Evolutionary conservation across 2,113 vertebrate species (phyloP), one percentile per base, ranked within the genome.

Genomic region (Dascyllus trimaculatus): DNA sequence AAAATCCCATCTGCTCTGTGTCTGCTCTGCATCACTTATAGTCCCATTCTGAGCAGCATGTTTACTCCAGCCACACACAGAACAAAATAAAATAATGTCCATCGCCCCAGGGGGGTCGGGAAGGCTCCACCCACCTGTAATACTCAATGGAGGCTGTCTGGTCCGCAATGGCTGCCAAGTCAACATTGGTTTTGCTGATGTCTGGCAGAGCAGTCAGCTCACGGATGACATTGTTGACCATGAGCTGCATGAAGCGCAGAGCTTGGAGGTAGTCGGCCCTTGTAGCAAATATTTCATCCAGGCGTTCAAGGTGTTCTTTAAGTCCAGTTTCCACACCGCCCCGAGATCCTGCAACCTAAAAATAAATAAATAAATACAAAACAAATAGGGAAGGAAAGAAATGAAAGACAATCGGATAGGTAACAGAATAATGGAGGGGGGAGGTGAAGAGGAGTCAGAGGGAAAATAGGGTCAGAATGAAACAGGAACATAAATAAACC

Each of bases 231-330:
- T 88, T 95, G 88, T 90, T 64, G 0, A 96, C 93, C 96, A 97
- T 95, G 90, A 96, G 95, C 93, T 95, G 95, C 75, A 96, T 78
- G 87, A 96, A 96, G 87, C 90, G 94, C 84, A 99, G 92, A 1
- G 93, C 93, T 91, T 97, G 95, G 45, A 96, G 85, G 58, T 96
- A 97, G 53, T 98, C 97, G 0, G 87, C 35, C 22, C 93, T 93
- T 0, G 92, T 2, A 0, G 97, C 94, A 38, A 99, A 96, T 72
- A 97, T 95, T 94, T 99, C 97, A 2, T 95, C 94, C 85, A 99
- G 92, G 4, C 94, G 94, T 0, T 87, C 94, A 86, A 99, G 87
- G 88, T 97, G 96, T 87, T 95, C 95, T 69, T 96, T 96, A 46
- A 99, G 85, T 25, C 87, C 94, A 14, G 87, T 91, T 78, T 91